Percentiles rank a stretch among this genome's conserved stretches.
Evolutionary conservation across 2,113 vertebrate genomes (phyloP).

Genomic region (Engystomops pustulosus): DNA sequence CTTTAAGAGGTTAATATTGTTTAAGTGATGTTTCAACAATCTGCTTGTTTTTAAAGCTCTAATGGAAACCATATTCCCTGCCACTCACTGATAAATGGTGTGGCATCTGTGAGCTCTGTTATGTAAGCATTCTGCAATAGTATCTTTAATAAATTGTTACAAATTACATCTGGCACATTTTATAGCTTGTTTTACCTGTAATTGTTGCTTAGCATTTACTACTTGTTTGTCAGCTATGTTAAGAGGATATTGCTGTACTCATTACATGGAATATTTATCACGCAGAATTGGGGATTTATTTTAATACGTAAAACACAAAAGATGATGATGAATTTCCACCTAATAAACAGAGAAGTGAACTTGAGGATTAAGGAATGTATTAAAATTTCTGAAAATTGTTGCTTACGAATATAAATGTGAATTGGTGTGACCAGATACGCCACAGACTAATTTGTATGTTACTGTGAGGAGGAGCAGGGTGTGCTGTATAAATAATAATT

Average conservation of each 20-base stretch:
- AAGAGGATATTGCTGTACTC: background rate
- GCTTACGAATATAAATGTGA: background rate
- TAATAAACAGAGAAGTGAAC: background rate
- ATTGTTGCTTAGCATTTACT: background rate
- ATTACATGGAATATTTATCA: too few relatives aligned
- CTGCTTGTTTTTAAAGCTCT: too few relatives aligned
- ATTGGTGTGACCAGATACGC: background rate
- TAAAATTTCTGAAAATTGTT: background rate
- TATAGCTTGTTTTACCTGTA: background rate
- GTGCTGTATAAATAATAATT: background rate
- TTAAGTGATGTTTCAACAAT: too few relatives aligned
- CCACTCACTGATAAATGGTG: too few relatives aligned
- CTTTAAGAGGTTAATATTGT: too few relatives aligned
- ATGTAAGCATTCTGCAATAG: too few relatives aligned
- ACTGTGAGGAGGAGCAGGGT: background rate
- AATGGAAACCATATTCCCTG: too few relatives aligned
- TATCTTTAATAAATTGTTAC: too few relatives aligned
- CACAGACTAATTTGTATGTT: background rate
- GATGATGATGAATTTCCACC: background rate
- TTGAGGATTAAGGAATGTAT: conserved; percentile 21
- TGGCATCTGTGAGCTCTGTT: too few relatives aligned
- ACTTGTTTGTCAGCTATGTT: background rate
- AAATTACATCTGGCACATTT: background rate
- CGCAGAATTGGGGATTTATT: conserved; percentile 2
- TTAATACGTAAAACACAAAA: background rate